A percentile compares a stretch with the other conserved stretches of the same genome.
These are phyloP conservation scores for Arctocebus calabarensis DNA, from an alignment of 2,797 vertebrate genomes.

Conservation along the genomic window DNA sequence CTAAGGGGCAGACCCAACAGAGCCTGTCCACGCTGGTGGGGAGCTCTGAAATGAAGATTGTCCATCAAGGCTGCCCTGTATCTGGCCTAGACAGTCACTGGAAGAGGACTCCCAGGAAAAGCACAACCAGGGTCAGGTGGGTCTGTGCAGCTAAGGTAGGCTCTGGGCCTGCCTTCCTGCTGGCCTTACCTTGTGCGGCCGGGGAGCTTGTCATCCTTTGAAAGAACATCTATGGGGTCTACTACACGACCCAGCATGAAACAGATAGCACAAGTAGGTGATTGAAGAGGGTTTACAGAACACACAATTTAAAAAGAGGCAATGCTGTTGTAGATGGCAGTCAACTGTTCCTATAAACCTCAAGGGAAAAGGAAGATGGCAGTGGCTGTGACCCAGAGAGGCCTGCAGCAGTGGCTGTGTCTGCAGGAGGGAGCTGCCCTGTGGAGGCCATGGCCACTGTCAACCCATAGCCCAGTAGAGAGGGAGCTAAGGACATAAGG, in stretches of 20 bases:
- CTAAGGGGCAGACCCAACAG: not conserved
- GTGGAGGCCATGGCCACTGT: too few species aligned
- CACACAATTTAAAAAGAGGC: not conserved
- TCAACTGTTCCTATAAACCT: not conserved
- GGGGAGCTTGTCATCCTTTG: not conserved
- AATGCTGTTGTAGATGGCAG: not conserved
- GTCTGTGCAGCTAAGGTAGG: not conserved
- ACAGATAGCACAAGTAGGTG: not conserved
- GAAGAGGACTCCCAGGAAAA: not conserved
- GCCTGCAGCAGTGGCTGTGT: not conserved
- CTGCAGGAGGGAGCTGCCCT: rapidly evolving
- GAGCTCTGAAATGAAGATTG: not conserved
- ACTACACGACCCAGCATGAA: not conserved
- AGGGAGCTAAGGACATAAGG: not conserved
- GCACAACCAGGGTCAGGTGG: not conserved
- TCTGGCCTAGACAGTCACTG: not conserved
- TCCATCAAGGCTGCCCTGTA: not conserved
- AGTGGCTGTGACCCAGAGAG: too few species aligned
- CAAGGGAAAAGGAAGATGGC: not conserved
- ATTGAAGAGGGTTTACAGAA: not conserved
- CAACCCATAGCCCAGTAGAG: not conserved
- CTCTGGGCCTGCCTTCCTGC: not conserved
- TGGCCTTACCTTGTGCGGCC: not conserved
- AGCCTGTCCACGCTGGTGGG: not conserved
- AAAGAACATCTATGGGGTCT: not conserved